Conservation (phyloP, 2,888 invertebrate species). For the Thymelicus acteon region DNA sequence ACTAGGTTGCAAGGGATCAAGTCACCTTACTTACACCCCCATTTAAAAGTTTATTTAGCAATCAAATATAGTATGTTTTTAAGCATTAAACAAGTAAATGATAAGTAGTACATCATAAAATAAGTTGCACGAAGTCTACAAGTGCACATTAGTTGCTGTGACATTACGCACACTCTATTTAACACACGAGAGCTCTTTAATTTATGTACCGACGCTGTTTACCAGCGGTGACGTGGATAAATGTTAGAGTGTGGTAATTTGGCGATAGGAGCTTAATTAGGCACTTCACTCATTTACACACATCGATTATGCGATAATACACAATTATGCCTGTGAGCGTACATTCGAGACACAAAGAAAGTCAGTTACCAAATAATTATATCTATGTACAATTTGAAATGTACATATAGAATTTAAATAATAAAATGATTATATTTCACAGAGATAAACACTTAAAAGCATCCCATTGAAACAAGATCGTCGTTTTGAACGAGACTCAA, state of each 20-base stretch:
- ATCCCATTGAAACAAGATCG: neutral
- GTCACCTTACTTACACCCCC: too few relatives aligned
- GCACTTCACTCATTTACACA: slow-evolving; percentile 3
- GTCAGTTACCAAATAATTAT: too few relatives aligned
- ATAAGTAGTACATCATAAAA: too few relatives aligned
- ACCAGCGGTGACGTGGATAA: slow-evolving; percentile 28
- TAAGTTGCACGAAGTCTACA: neutral
- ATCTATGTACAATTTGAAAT: too few relatives aligned
- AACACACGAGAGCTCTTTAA: slow-evolving; percentile 23
- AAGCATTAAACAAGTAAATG: too few relatives aligned
- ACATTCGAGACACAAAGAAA: too few relatives aligned
- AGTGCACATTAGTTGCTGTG: slow-evolving; percentile 6
- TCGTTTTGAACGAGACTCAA: neutral
- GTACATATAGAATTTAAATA: neutral
- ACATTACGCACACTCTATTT: slow-evolving; percentile 26
- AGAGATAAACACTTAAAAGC: slow-evolving; percentile 2
- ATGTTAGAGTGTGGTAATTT: slow-evolving; percentile 28
- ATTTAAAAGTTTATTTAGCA: too few relatives aligned
- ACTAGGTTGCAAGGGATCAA: too few relatives aligned
- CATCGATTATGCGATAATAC: neutral
- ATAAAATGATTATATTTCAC: neutral
- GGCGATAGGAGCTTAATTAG: slow-evolving; percentile 13
- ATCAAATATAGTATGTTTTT: too few relatives aligned
- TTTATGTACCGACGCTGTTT: slow-evolving; percentile 22
- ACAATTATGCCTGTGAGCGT: neutral